Conservation (phyloP, 1,140 invertebrate species). For the Apis dorsata region DNA sequence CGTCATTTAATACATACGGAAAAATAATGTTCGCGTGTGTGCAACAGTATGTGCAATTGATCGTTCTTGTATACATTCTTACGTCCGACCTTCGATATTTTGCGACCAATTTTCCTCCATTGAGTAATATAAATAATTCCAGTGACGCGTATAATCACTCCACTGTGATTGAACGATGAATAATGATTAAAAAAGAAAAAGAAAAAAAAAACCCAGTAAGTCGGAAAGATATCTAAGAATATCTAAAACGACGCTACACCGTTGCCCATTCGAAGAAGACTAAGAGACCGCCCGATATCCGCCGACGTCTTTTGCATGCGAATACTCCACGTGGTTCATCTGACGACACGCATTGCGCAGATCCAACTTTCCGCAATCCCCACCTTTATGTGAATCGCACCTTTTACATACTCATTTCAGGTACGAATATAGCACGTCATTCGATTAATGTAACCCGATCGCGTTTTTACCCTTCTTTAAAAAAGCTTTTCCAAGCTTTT, state of each 20-base stretch:
- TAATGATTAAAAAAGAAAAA: too few species aligned
- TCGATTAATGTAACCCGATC: neutral
- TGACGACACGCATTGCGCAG: slow-evolving; percentile 74
- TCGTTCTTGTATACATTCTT: neutral
- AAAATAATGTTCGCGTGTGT: neutral
- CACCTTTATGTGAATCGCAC: slow-evolving; percentile 62
- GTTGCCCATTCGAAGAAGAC: slow-evolving; percentile 57
- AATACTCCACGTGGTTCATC: slow-evolving; percentile 75
- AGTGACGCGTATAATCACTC: neutral
- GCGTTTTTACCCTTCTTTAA: neutral
- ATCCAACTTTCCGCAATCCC: slow-evolving; percentile 66
- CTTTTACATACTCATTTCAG: slow-evolving; percentile 58
- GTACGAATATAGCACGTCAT: neutral
- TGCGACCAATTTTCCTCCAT: neutral
- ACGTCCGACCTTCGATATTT: neutral
- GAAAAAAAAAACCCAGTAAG: neutral
- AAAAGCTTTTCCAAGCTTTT: neutral
- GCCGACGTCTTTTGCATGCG: slow-evolving; percentile 73
- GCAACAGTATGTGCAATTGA: neutral
- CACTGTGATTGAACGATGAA: neutral
- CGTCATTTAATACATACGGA: too few species aligned
- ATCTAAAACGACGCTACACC: slow-evolving; percentile 55
- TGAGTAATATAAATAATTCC: neutral
- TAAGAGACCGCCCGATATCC: slow-evolving; percentile 54
- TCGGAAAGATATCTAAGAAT: neutral